A percentile compares a stretch with the other conserved stretches of the same genome.
phyloP scores from a whole-genome alignment of 2,113 vertebrate genomes.

The Limanda limanda region DNA sequence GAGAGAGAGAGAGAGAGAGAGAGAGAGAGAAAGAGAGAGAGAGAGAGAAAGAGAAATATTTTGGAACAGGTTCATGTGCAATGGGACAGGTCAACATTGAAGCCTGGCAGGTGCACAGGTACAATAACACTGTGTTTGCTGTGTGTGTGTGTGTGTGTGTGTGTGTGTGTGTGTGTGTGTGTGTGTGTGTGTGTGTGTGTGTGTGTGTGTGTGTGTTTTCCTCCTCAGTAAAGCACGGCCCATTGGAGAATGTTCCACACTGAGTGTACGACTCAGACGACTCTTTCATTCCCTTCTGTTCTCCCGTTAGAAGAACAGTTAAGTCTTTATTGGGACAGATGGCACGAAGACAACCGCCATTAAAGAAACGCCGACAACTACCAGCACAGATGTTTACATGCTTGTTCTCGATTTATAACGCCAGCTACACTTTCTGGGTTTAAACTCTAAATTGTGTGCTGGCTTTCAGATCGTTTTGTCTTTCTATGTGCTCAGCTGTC shows the following conservation, averaged over 20 bases:
- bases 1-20: no score
- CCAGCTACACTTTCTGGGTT: constrained; percentile 20
- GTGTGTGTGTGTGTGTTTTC: constrained; percentile 17
- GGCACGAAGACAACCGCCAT: constrained; percentile 35
- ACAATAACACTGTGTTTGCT: constrained; percentile 62
- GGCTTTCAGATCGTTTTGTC: constrained; percentile 37
- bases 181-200: constrained; percentile 40
- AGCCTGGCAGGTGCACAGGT: constrained; percentile 61
- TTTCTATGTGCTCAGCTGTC: constrained; percentile 46
- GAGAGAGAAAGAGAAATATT: background rate
- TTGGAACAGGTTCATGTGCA: constrained; percentile 45
- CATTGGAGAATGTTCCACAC: constrained; percentile 11
- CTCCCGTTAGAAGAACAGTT: constrained; percentile 24
- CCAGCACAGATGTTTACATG: constrained; percentile 25
- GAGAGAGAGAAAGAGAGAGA: no score
- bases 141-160: constrained; percentile 33
- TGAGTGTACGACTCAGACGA: constrained; percentile 16
- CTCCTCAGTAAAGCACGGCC: background rate
- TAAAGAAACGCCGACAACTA: constrained; percentile 39
- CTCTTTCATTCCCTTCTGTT: constrained; percentile 14
- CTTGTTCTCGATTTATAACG: constrained; percentile 22
- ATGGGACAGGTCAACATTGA: constrained; percentile 21
- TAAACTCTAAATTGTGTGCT: constrained; percentile 14
- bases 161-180: constrained; percentile 31
- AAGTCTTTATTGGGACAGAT: constrained; percentile 50